These are phyloP conservation scores for Athalia cordata DNA, from an alignment of 2,888 invertebrate species.

Conservation along the genomic window DNA sequence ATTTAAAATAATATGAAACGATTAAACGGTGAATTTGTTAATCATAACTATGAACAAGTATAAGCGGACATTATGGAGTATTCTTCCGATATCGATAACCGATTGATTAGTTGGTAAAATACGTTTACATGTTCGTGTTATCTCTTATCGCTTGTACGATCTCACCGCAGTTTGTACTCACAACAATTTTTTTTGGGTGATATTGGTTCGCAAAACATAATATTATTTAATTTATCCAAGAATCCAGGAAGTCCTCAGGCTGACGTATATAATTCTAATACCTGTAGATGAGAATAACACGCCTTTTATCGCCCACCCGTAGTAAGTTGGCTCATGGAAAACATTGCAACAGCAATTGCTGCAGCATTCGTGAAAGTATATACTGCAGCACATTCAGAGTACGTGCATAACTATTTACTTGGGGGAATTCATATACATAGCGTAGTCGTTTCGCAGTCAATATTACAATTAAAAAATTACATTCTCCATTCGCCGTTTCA, in stretches of 20 bases:
- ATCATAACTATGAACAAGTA: too few species aligned
- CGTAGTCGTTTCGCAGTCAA: constrained; percentile 8
- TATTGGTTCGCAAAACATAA: too few species aligned
- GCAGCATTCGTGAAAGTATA: constrained; percentile 41
- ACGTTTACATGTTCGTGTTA: too few species aligned
- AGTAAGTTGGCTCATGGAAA: not conserved
- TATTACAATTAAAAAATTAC: not conserved
- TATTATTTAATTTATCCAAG: not conserved
- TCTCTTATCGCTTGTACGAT: too few species aligned
- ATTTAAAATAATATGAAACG: constrained; percentile 41
- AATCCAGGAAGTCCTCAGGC: constrained; percentile 34
- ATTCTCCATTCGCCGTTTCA: too few species aligned
- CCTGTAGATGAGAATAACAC: not conserved
- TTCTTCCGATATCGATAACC: too few species aligned
- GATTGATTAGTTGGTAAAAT: too few species aligned
- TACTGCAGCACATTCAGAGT: not conserved
- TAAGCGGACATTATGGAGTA: too few species aligned
- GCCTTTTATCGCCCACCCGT: constrained; percentile 26
- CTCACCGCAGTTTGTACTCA: too few species aligned
- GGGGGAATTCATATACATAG: constrained; percentile 3
- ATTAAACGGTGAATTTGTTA: constrained; percentile 5
- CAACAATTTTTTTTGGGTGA: too few species aligned
- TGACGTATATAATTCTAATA: not conserved
- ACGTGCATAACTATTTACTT: too few species aligned
- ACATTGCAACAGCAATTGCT: constrained; percentile 9